A percentile compares a stretch with the other conserved stretches of the same genome.
Conservation (phyloP, 2,888 invertebrate species). For the Aplocera efformata region DNA sequence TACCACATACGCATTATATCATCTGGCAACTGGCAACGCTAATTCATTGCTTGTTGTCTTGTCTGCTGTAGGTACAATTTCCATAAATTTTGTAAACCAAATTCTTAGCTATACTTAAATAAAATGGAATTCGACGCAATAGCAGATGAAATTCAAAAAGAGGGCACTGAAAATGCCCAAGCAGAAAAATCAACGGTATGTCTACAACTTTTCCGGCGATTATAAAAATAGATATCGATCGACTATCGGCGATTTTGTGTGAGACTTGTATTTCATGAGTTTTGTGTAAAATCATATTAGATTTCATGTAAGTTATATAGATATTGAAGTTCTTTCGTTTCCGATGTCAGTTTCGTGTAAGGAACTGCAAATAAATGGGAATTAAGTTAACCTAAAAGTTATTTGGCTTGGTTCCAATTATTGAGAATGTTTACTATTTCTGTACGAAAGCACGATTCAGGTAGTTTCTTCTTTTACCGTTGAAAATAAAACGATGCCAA, state of each 20-base stretch:
- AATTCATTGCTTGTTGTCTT: no score
- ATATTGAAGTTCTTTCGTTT: no score
- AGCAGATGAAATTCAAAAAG: conserved; percentile 52
- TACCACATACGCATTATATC: no score
- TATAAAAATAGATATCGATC: conserved; percentile 72
- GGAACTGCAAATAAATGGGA: conserved; percentile 28
- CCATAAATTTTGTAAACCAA: conserved; percentile 8
- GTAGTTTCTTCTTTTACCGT: conserved; percentile 66
- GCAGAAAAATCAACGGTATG: conserved; percentile 52
- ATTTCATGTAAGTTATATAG: not conserved
- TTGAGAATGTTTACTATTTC: conserved; percentile 70
- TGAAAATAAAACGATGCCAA: conserved; percentile 44
- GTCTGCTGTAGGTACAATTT: no score
- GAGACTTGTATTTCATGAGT: not conserved
- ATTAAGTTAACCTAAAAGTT: conserved; percentile 60
- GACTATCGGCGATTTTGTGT: conserved; percentile 47
- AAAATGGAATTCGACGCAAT: conserved; percentile 65
- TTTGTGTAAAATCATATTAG: conserved; percentile 24
- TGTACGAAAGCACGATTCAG: conserved; percentile 63
- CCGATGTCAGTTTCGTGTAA: conserved; percentile 7
- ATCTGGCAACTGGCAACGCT: no score
- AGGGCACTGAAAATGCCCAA: conserved; percentile 44
- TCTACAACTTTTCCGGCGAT: conserved; percentile 33
- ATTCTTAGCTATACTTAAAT: conserved; percentile 28
- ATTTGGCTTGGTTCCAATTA: conserved; percentile 60